These are phyloP conservation scores for Malthinus flaveolus DNA, from an alignment of 2,888 invertebrate genomes.

Conservation along the genomic window DNA sequence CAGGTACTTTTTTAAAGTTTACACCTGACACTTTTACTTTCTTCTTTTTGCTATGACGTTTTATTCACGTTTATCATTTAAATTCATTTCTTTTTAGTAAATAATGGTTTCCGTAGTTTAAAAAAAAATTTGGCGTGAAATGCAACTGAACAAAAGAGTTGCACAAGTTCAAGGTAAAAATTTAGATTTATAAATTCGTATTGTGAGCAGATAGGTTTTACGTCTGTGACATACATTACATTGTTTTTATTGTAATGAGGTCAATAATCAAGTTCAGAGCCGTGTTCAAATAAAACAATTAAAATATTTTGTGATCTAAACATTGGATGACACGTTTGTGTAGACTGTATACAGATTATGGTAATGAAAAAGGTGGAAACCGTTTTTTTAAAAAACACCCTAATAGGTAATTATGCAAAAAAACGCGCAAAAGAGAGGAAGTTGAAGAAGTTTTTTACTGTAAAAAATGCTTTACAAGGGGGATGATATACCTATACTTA, in stretches of 20 bases:
- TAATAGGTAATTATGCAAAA: no score
- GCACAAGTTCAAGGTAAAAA: constrained; percentile 3
- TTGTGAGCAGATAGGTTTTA: not conserved
- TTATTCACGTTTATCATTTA: not conserved
- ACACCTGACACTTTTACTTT: constrained; percentile 26
- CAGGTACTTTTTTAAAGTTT: not conserved
- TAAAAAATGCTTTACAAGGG: no score
- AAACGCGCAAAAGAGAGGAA: no score
- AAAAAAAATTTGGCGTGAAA: not conserved
- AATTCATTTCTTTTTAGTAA: no score
- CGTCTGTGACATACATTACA: constrained; percentile 1
- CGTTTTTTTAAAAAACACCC: no score
- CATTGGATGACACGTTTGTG: no score
- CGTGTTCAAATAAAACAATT: no score
- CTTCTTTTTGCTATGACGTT: constrained; percentile 2
- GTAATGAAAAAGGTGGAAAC: no score
- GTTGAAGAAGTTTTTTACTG: no score
- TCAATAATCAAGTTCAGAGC: constrained; percentile 2
- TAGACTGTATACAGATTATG: no score
- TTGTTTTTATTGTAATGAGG: constrained; percentile 2
- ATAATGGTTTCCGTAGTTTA: not conserved
- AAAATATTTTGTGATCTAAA: no score
- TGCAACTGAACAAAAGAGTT: not conserved
- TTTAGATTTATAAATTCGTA: not conserved
- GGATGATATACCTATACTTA: no score